Percentiles rank a stretch among this genome's conserved stretches.
Evolutionary conservation across 2,888 invertebrate species (phyloP).

Genomic region (Tryphoninae sp.): DNA sequence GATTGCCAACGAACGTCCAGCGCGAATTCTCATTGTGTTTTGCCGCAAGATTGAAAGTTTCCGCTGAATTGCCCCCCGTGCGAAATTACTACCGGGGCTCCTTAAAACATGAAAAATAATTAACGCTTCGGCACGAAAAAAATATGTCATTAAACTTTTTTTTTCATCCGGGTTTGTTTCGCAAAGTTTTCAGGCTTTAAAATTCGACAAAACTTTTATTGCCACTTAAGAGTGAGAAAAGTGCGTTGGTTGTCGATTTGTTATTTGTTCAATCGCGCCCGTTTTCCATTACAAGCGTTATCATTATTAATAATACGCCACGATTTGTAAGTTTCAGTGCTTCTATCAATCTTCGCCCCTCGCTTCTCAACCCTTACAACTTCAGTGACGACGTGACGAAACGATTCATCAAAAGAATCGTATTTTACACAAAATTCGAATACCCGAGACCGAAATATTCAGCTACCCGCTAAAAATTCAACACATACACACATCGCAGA

Average conservation of each 20-base stretch:
- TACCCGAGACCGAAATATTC: constrained; percentile 29
- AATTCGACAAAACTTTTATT: not conserved
- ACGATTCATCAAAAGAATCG: constrained; percentile 36
- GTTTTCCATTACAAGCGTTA: constrained; percentile 14
- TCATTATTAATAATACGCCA: not conserved
- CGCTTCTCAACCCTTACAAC: not conserved
- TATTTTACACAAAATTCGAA: not conserved
- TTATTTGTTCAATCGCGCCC: not conserved
- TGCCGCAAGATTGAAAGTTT: constrained; percentile 9
- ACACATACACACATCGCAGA: not conserved
- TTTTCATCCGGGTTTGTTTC: not conserved
- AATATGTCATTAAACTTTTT: not conserved
- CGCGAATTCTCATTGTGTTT: not conserved
- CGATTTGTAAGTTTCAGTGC: constrained; percentile 35
- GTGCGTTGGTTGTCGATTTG: not conserved
- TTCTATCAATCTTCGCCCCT: constrained; percentile 20
- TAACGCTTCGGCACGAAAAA: not conserved
- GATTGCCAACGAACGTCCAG: constrained; percentile 47
- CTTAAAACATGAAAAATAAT: constrained; percentile 3
- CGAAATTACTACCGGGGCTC: not conserved
- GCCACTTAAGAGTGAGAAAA: not conserved
- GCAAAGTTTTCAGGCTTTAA: not conserved
- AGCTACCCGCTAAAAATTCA: not conserved
- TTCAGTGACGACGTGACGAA: constrained; percentile 24
- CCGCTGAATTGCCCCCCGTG: constrained; percentile 27